Evolutionary conservation across 1,140 invertebrate genomes (phyloP), one percentile per base, ranked within the genome.

Genomic region (Leptopilina clavipes): DNA sequence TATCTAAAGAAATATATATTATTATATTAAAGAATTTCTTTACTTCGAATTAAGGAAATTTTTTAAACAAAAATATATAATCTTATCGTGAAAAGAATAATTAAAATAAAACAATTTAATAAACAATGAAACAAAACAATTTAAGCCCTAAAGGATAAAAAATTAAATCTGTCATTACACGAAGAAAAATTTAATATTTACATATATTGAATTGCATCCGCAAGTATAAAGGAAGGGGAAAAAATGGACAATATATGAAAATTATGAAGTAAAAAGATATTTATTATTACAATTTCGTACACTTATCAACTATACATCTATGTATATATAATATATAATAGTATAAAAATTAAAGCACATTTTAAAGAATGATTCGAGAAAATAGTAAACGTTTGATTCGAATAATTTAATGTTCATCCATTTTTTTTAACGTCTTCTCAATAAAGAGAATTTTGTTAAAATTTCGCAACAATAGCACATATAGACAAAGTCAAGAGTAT

Each of bases 261-360:
- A 14, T 48, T 48, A 14, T 48, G 44, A 48, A 48, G 44, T 48
- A 48, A 48, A 48, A 48, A 48, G 14, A n/a, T 48, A 11, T 48
- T 48, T 48, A 52, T 52, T 40, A 40, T 40, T 40, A 40, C 9
- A 40, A 7, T 40, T 52, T 52, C 48, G 14, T 52, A 52, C 14
- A 52, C 14, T 52, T 52, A 52, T 17, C 0, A 52, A 52, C 48
- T 52, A 52, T 52, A 52, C 17, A n/a, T 52, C 12, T 52, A 52
- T 52, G n/a, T 52, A 52, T 52, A n/a, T n/a, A 52, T 45, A 14
- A 45, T 45, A 45, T 45, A 45, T 45, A 45, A 52, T 52, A 17
- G 14, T 52, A 52, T 52, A 52, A 52, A 52, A 52, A 52, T 52
- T 52, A 52, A 52, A 52, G 48, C 48, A 52, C 17, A 14, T 48